Evolutionary conservation across 2,888 invertebrate genomes (phyloP), one percentile per base, ranked within the genome.

Genomic region (Pedicia rivosa): DNA sequence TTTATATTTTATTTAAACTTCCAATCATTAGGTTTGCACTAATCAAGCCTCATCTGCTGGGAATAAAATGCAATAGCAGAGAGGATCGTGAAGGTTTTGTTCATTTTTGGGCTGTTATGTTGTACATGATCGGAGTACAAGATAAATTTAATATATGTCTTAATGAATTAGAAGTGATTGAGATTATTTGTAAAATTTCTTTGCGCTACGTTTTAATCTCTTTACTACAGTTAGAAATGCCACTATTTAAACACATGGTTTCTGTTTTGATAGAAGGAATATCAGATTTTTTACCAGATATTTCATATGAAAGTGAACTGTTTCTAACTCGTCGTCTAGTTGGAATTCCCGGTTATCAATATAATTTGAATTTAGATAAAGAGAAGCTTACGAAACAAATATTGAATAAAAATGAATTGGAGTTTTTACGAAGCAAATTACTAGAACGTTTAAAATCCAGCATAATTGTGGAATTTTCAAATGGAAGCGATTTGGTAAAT

Each of bases 91-190:
- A 78, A 26, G 78, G 72, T 2, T 76, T 80, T 46, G 62, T 80
- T 15, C 81, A 86, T 55, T 67, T 80, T 43, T 87, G 87, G 87
- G 69, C 73, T 42, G 75, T 78, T 1, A 65, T 87, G 20, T 82
- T 81, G 1, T 64, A 73, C 50, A 62, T 80, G 55, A 65, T 87
- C 40, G 88, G 88, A 1, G 67, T 87, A 40, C 69, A 80, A 43
- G 82, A 87, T 24, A 28, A 40, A 27, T 44, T 29, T 17, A 47
- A 47, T 28, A 32, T 45, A 26, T 47, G 47, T 16, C 25, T 47
- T 2, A 19, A 39, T n/a, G 38, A 37, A 4, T 5, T 44, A 3
- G 42, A 42, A 28, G 37, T 40, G 4, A 35, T 47, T n/a, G 26
- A 37, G 35, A 13, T 42, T 6, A 28, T 43, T 7, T 46, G 40